Conservation (phyloP, 2,888 invertebrate genomes). For the Pseudeuparius sepicola region DNA sequence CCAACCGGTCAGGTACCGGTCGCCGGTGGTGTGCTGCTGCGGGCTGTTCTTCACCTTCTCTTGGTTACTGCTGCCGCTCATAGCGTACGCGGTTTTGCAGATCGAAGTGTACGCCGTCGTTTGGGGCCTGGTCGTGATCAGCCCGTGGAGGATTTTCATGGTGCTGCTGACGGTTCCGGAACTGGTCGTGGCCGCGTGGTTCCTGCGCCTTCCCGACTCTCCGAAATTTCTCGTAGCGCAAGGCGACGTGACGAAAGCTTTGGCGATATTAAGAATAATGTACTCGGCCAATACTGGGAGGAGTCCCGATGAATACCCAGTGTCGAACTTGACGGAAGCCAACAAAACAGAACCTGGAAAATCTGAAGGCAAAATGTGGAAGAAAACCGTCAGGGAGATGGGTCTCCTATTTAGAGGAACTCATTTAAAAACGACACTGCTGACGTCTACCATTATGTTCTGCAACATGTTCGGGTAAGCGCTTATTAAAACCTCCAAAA, state of each 20-base stretch:
- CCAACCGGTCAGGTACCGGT: constrained; percentile 47
- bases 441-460: constrained; percentile 53
- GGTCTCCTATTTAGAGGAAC: constrained; percentile 46
- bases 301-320: constrained; percentile 41
- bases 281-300: constrained; percentile 47
- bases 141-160: constrained; percentile 68
- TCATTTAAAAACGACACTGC: constrained; percentile 44
- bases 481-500: constrained; percentile 4
- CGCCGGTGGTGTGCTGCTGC: constrained; percentile 50
- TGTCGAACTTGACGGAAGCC: constrained; percentile 24
- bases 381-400: constrained; percentile 39
- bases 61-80: constrained; percentile 56
- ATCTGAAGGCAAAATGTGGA: constrained; percentile 12
- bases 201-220: constrained; percentile 58
- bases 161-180: constrained; percentile 56
- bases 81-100: too few species aligned
- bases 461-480: constrained; percentile 59
- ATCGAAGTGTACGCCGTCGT: too few species aligned
- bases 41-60: constrained; percentile 55
- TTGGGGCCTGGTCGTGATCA: constrained; percentile 41
- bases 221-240: constrained; percentile 64
- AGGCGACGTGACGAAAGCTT: constrained; percentile 48
- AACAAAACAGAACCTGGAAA: constrained; percentile 7
- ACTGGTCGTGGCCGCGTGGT: constrained; percentile 46
- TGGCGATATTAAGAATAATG: constrained; percentile 50